Evolutionary conservation across 2,888 invertebrate genomes (phyloP).

Genomic region (Pterostichus niger): DNA sequence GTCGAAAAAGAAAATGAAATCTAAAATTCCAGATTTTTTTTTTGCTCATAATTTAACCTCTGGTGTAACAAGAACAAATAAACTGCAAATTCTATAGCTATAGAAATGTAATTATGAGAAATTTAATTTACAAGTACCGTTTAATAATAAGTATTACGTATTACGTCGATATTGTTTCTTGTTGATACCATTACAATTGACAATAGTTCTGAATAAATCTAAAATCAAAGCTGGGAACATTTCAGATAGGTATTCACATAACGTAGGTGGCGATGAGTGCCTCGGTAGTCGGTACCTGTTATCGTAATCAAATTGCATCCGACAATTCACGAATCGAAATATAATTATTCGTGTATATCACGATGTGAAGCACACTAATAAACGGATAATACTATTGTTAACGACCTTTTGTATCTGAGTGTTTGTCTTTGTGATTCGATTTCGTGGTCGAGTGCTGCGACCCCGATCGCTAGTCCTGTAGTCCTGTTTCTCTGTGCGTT

Average conservation of each 20-base stretch:
- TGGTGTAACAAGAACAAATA: no score
- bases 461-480: constrained; percentile 3
- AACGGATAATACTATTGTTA: constrained; percentile 51
- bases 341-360: constrained; percentile 61
- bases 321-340: constrained; percentile 60
- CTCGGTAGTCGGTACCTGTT: neutral
- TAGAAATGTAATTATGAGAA: no score
- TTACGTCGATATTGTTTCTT: no score
- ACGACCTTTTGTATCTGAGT: constrained; percentile 55
- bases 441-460: constrained; percentile 47
- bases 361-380: constrained; percentile 35
- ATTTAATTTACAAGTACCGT: no score
- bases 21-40: no score
- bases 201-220: no score
- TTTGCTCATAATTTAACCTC: no score
- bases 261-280: neutral
- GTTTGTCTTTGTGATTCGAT: constrained; percentile 58
- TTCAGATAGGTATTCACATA: neutral
- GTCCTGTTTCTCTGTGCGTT: neutral
- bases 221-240: no score
- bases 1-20: no score
- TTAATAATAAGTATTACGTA: no score
- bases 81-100: no score
- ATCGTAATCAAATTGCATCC: constrained; percentile 54
- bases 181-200: no score